Evolutionary conservation across 2,797 vertebrate genomes (phyloP).

Genomic region (Xiphorhynchus erythropygius): DNA sequence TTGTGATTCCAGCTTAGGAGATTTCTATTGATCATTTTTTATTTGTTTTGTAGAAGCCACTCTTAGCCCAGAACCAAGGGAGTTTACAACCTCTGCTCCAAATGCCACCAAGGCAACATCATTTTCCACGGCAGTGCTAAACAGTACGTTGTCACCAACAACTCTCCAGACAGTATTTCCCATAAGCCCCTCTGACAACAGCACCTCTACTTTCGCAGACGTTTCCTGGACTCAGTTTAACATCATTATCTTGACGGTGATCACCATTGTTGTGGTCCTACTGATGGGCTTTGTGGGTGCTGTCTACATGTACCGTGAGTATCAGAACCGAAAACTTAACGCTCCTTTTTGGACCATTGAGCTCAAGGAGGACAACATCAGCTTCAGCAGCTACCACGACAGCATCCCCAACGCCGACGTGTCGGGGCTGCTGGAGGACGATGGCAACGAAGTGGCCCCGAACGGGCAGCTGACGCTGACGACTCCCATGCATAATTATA

Average conservation of each 20-base stretch:
- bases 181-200: conserved; percentile 85
- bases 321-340: conserved; percentile 95
- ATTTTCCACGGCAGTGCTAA: conserved; percentile 67
- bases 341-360: conserved; percentile 99
- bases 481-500: conserved; percentile 90
- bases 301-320: conserved; percentile 93
- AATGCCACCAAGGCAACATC: conserved; percentile 64
- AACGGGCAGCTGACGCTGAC: conserved; percentile 93
- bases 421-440: conserved; percentile 92
- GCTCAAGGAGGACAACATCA: conserved; percentile 98
- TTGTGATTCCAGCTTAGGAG: conserved; percentile 14
- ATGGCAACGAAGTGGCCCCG: conserved; percentile 88
- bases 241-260: conserved; percentile 94
- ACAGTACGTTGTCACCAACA: conserved; percentile 68
- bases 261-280: conserved; percentile 93
- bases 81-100: conserved; percentile 67
- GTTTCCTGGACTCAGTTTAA: conserved; percentile 99
- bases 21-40: conserved; percentile 38
- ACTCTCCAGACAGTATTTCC: conserved; percentile 74
- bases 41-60: conserved; percentile 73
- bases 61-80: conserved; percentile 49
- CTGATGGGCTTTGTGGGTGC: conserved; percentile 94
- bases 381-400: conserved; percentile 98
- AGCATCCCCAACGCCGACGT: conserved; percentile 97
- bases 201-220: conserved; percentile 87